Evolutionary conservation across 2,797 vertebrate genomes (phyloP), one percentile per base, ranked within the genome.

Genomic region (Cuniculus paca): DNA sequence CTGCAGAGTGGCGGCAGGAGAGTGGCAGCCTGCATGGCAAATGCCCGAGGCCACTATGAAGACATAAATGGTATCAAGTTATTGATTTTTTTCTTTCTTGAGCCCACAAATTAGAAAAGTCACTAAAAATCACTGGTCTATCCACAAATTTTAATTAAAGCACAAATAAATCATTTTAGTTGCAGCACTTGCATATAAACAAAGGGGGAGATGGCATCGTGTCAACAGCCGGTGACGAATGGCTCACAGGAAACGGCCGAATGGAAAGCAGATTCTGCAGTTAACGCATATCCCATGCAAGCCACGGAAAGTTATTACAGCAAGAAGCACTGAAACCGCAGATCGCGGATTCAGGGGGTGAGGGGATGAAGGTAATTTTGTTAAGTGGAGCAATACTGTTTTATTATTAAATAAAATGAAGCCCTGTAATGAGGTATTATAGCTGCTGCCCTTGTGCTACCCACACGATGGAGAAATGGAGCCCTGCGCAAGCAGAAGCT

Each of bases 121-220:
- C 98, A 24, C 97, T 98, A 98, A 98, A 98, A 98, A 96, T 98
- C 98, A 98, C 98, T 85, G 96, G 97, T 88, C 98, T 98, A 93
- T 97, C 98, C 98, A 98, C 98, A 98, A 98, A 98, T 98, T 98
- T 99, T 99, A 99, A 99, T 99, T 98, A 99, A 98, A 98, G 96
- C 98, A 98, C 98, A 98, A 99, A 99, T 99, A 98, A 99, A 98
- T 99, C 99, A 98, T 98, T 98, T 98, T 98, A 74, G 98, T 97
- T 80, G 75, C 98, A 88, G 98, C 98, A 97, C 98, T 98, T 98
- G 98, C 98, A 97, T 97, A 97, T 97, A 98, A 98, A 99, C 98
- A 98, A 99, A 98, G 98, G 97, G 97, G 95, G 97, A 97, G 98
- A 99, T 98, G 99, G 98, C 98, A 98, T 97, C 63, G 95, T 65